These are phyloP conservation scores for Tylochromis polylepis DNA, from an alignment of 2,113 vertebrate genomes.

Conservation along the genomic window DNA sequence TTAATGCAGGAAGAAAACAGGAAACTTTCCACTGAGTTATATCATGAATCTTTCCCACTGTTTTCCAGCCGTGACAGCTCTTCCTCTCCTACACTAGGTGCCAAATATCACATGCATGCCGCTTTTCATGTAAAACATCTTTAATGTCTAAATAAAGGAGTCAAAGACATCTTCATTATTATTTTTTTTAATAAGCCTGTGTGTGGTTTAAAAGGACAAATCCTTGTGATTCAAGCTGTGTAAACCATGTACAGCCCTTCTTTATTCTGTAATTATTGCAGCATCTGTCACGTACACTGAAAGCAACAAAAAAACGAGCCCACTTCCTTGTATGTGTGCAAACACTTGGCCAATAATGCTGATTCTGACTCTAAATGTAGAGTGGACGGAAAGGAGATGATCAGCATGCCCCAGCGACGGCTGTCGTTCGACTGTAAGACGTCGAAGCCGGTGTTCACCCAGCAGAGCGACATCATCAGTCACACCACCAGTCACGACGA, in stretches of 20 bases:
- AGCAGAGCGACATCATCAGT: conserved; percentile 79
- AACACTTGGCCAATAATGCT: background rate
- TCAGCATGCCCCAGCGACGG: conserved; percentile 77
- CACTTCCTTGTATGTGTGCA: background rate
- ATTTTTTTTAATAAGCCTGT: rapidly evolving
- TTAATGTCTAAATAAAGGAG: background rate
- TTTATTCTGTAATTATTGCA: too few species aligned
- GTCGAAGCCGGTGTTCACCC: conserved; percentile 74
- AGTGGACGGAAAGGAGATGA: conserved; percentile 88
- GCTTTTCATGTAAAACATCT: background rate
- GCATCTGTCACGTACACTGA: too few species aligned
- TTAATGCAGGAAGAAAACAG: background rate
- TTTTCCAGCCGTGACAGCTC: background rate
- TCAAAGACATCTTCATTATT: background rate
- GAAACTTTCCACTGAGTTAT: background rate
- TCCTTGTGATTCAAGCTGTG: background rate
- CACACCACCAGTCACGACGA: conserved; percentile 77
- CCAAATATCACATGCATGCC: background rate
- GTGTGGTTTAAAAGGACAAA: rapidly evolving
- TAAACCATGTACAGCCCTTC: background rate
- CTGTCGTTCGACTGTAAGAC: conserved; percentile 85
- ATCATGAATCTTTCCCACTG: background rate
- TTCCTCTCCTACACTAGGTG: background rate
- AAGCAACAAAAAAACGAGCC: too few species aligned
- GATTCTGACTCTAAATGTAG: conserved; percentile 49